A percentile compares a stretch with the other conserved stretches of the same genome.
Conservation (phyloP, 2,797 vertebrate species). For the Cuniculus paca region DNA sequence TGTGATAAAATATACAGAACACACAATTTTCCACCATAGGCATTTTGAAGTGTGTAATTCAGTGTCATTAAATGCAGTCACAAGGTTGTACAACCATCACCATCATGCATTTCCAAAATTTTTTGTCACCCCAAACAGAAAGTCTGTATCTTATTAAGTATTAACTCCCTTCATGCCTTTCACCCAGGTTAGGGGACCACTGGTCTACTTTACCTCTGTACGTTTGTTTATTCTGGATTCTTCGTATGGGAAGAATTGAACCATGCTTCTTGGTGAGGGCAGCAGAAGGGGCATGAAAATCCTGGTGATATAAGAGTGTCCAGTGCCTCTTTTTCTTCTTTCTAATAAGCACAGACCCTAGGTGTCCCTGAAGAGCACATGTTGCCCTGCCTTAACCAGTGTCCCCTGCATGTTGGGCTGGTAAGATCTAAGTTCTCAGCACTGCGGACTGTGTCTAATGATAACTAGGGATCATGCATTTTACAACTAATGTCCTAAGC, state of each 20-base stretch:
- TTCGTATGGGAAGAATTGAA: rapidly evolving
- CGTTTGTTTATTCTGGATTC: background rate
- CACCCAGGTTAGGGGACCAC: too few relatives aligned
- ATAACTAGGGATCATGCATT: slow-evolving; percentile 78
- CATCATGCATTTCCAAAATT: background rate
- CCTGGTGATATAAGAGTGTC: background rate
- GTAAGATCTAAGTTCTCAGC: slow-evolving; percentile 59
- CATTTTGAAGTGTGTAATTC: background rate
- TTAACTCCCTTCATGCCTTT: rapidly evolving
- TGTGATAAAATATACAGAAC: background rate
- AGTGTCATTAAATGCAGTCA: background rate
- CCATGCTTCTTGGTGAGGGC: background rate
- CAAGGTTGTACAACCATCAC: background rate
- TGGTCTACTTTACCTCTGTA: too few relatives aligned
- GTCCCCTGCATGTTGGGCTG: background rate
- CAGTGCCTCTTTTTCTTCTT: background rate
- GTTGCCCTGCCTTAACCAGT: background rate
- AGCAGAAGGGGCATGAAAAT: rapidly evolving
- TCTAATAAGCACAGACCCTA: slow-evolving; percentile 67
- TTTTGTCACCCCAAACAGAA: background rate
- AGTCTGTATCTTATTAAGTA: rapidly evolving
- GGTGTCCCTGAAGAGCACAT: slow-evolving; percentile 55
- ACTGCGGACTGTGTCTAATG: slow-evolving; percentile 70
- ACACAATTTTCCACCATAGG: background rate
- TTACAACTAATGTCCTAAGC: slow-evolving; percentile 80